These are phyloP conservation scores for Dendronephthya gigantea DNA, from an alignment of 64 coral and sea anemone genomes.

Conservation along the genomic window DNA sequence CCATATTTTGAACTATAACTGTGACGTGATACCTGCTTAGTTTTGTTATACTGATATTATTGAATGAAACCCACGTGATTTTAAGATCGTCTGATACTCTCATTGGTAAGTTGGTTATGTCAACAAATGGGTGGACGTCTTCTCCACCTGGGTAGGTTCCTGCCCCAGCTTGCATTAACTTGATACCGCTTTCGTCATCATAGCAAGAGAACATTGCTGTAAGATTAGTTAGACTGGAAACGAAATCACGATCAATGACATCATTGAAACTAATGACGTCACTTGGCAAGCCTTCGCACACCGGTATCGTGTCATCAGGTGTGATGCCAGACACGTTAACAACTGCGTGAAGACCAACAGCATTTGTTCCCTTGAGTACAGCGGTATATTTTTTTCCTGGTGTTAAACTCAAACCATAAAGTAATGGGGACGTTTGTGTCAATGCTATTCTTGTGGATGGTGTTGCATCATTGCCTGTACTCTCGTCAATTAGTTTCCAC, in stretches of 20 bases:
- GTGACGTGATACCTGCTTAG: conserved; percentile 67
- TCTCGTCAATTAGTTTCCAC: conserved; percentile 53
- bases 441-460: conserved; percentile 59
- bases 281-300: conserved; percentile 27
- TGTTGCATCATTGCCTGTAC: conserved; percentile 41
- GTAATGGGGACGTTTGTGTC: conserved; percentile 57
- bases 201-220: conserved; percentile 50
- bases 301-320: conserved; percentile 53
- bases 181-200: conserved; percentile 59
- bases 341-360: conserved; percentile 46
- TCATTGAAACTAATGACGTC: conserved; percentile 50
- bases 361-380: conserved; percentile 65
- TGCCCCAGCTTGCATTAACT: conserved; percentile 41
- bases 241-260: conserved; percentile 60
- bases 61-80: conserved; percentile 16
- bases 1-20: conserved; percentile 49
- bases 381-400: conserved; percentile 52
- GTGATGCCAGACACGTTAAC: conserved; percentile 53
- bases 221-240: conserved; percentile 47
- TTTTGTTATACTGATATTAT: conserved; percentile 39
- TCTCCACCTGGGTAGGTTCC: conserved; percentile 88
- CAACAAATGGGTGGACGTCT: conserved; percentile 48
- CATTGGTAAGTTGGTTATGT: neutral
- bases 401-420: conserved; percentile 49
- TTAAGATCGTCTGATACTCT: conserved; percentile 28